Base-by-base conservation (phyloP, 2,113 vertebrate genomes). In the Drymodes brunneopygia region DNA sequence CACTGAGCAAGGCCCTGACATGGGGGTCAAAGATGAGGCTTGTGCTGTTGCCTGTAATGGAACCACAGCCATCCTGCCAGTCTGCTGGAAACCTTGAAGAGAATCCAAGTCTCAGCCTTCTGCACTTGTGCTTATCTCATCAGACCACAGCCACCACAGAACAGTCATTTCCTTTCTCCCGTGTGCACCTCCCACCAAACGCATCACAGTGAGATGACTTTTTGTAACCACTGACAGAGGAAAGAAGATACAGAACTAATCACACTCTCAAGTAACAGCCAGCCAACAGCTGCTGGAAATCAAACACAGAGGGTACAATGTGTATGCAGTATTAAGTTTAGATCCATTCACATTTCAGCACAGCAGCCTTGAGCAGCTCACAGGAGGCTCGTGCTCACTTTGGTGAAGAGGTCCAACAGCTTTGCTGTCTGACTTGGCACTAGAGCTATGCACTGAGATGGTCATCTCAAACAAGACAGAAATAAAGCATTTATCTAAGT, bases 51-150 rank as follows among this genome's bases (percentile, higher is more conserved):
- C 45, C 73, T 73, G 64, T 15, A 36, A 27, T 6, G 40, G 28
- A 58, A 77, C 40, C 48, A 48, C 2, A 3, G 64, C 47, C 35
- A 3, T 11, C 38, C 86, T 69, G 58, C 24, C 71, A 65, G 18
- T 9, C 8, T 1, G 1, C 50, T 66, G 71, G 67, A 88, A 12
- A 75, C 38, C 65, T 35, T 62, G 72, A 92, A 60, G 50, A 20
- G 64, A 93, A 83, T 81, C 86, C 80, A 86, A 95, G 71, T 35
- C 75, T 56, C 88, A 83, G 58, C 74, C 50, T 77, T 82, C 66
- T 93, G 85, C 67, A 44, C 57, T 78, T 90, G 88, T 70, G 75
- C 82, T 96, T 90, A 92, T 95, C 93, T 93, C 93, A 88, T 33
- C 83, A 78, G 79, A 70, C 71, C 90, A 86, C 78, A 83, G 53